Base-by-base conservation (phyloP, 2,888 invertebrate genomes). In the Blomia tropicalis region DNA sequence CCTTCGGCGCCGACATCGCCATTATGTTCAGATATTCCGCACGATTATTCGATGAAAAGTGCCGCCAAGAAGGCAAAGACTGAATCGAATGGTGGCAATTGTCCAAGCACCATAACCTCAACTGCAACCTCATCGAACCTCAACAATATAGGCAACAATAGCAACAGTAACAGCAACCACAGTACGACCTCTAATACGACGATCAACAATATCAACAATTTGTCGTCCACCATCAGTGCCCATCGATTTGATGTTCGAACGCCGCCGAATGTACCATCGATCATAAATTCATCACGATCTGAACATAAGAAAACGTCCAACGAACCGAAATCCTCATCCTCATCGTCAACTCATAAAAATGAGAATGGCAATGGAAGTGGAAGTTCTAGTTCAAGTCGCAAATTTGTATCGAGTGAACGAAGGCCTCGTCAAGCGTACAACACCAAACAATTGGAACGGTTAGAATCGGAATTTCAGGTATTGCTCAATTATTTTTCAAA, bases 401-500 rank as follows among this genome's bases (percentile, higher is more conserved):
- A 58, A 27, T 32, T 58, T 43, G 85, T 81, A n/a, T 25, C 29
- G 19, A 56, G 23, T 17, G 93, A 95, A 72, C 77, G 95, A 14
- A 95, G 95, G 73, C 95, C 93, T 0, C 79, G 95, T 2, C 95
- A 95, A 76, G 93, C 93, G 0, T 95, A 95, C 78, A 92, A 91
- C 72, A 86, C 90, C 0, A 88, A 87, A 71, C 95, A 95, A 71
- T 77, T 95, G 36, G 91, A 93, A 70, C 78, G 85, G 66, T 78
- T 95, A 29, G 95, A 95, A 75, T 81, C 83, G 5, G 95, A 95
- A 76, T 95, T 95, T 75, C 91, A 91, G 78, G 82, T 82, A 70
- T 29, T n/a, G n/a, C 17, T 41, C 19, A 32, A 66, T 67, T 43
- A 19, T 43, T 32, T 23, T 14, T 59, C 1, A 23, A 2, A 14